Base-by-base conservation (phyloP, 2,888 invertebrate genomes). In the Ectobius pallidus region DNA sequence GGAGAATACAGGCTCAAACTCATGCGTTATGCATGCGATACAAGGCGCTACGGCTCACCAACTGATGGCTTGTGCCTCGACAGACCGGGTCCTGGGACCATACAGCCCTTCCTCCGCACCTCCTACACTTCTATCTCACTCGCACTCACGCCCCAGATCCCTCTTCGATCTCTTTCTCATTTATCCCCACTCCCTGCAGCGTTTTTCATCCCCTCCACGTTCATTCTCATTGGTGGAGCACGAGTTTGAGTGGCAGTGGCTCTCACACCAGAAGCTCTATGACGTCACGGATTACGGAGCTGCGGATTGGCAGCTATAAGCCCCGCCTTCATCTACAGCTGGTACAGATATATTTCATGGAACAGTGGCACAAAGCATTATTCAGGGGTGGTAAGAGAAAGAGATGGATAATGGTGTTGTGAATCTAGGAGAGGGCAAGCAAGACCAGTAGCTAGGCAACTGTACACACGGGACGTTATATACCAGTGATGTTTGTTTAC, bases 1-100 rank as follows among this genome's bases (percentile, higher is more conserved):
- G 52, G 49, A 34, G 62, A 65, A 58, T 32, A 18, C 69, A 20
- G 34, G 27, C 67, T 20, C 52, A 63, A 70, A 84, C 85, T 87
- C 86, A 87, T 88, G 87, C 87, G 88, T 88, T 86, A 86, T 86
- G 86, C 86, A 86, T 86, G 85, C 84, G 83, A 83, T 82, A 82
- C 77, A 77, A 77, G 78, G 79, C 78, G 76, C 78, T 75, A 78
- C 78, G 77, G 77, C 76, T 77, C 75, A 68, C 72, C 34, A 46
- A 75, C 74, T 76, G 75, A 71, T 71, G 70, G 44, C 68, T 58
- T 67, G 70, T 44, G 69, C 70, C 44, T 39, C 39, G 70, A 14
- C 70, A 7, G 58, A 44, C 70, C 58, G 58, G 34, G 25, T 49
- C 73, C 73, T 46, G 55, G 34, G 61, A n/a, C 42, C 27, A 27